phyloP scores from a whole-genome alignment of 2,113 vertebrate genomes.

The Anas platyrhynchos region DNA sequence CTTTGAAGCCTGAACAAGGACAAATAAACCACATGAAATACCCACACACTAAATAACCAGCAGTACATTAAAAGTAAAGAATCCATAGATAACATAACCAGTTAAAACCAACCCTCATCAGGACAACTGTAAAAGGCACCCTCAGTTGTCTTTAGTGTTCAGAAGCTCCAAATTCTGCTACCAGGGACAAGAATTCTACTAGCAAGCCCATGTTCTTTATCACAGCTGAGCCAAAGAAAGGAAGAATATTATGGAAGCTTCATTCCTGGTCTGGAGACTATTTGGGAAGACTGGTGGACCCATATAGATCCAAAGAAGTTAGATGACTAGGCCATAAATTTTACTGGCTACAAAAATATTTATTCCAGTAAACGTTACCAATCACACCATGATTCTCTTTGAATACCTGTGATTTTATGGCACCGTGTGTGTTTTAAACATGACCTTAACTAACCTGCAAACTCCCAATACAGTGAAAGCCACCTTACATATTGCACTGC shows the following conservation, averaged over 20 bases:
- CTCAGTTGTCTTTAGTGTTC: neutral
- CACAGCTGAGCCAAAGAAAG: neutral
- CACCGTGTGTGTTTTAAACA: neutral
- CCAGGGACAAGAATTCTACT: neutral
- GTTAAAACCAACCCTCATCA: neutral
- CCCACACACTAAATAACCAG: neutral
- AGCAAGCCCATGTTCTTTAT: neutral
- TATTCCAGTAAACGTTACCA: neutral
- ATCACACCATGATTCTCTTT: neutral
- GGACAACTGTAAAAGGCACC: neutral
- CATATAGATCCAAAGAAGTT: neutral
- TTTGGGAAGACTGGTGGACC: neutral
- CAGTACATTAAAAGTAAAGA: neutral
- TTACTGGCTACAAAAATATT: neutral
- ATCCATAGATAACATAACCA: neutral
- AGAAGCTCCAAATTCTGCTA: neutral
- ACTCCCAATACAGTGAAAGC: neutral
- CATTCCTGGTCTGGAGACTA: neutral
- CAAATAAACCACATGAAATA: neutral
- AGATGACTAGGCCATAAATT: neutral
- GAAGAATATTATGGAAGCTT: neutral
- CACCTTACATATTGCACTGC: neutral
- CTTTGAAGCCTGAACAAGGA: neutral
- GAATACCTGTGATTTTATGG: neutral
- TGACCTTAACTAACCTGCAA: neutral